Evolutionary conservation across 2,888 invertebrate genomes (phyloP), one percentile per base, ranked within the genome.

Genomic region (Eristalis intricaria): DNA sequence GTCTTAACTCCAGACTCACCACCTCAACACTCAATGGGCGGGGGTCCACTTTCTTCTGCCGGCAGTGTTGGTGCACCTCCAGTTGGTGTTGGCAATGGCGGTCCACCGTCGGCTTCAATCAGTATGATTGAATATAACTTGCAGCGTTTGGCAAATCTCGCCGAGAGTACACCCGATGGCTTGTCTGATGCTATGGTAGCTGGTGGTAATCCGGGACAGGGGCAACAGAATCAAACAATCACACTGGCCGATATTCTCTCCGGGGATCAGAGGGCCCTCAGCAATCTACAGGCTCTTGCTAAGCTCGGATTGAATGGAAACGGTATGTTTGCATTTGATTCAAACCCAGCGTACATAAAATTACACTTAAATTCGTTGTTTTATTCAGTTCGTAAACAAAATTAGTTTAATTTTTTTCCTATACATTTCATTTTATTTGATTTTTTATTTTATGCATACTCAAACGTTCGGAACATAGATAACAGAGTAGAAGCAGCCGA

Each of bases 51-150:
- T 3, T 87, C 87, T 2, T 66, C 75, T 22, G 88, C 88, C 23
- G 88, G 88, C 38, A 79, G 60, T 66, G 80, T 84, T 0, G 90
- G 89, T 5, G 66, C 75, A 10, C 80, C 83, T 43, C 58, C 80
- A 32, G 79, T 83, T 58, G 82, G 93, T 94, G 56, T 91, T 93
- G 29, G 91, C 93, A 64, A 90, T 94, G 89, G 94, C 58, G 90
- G 89, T 71, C 87, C 91, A 19, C 91, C 93, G 77, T 92, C 94
- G 70, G 89, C 95, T 26, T 94, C 95, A 35, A 92, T 92, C 75
- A 96, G 96, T 90, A 97, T 97, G 93, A 96, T 97, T 84, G 97
- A 97, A 93, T 97, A 97, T 91, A 97, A 97, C 93, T 93, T 97
- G 90, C 96, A 97, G 89, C 97, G 97, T 92, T 93, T 97, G 91